Conservation (phyloP, 2,113 vertebrate species). For the Donacobius atricapilla region DNA sequence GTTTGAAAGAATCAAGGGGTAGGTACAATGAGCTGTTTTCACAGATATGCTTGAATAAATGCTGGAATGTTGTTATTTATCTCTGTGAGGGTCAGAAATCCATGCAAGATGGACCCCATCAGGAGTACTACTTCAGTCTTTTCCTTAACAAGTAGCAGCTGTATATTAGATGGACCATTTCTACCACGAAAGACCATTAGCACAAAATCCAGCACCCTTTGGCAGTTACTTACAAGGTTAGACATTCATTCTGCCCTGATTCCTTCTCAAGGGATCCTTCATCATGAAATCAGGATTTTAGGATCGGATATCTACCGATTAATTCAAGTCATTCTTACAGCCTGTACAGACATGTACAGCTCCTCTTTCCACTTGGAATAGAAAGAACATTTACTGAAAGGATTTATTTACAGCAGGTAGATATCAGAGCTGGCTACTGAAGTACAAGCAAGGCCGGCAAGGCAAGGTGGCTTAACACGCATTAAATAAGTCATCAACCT, state of each 20-base stretch:
- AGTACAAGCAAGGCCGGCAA: background rate
- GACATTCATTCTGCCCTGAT: background rate
- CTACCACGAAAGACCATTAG: rapidly evolving
- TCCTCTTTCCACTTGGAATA: background rate
- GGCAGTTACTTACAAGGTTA: background rate
- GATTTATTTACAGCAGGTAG: background rate
- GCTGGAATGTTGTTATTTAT: background rate
- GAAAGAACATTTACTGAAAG: background rate
- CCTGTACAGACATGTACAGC: rapidly evolving
- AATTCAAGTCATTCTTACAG: background rate
- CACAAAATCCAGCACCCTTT: background rate
- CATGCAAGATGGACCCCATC: background rate
- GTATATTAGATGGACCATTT: background rate
- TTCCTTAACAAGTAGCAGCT: background rate
- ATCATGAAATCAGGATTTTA: background rate
- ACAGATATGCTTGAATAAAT: background rate
- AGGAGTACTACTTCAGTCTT: background rate
- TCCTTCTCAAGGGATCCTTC: background rate
- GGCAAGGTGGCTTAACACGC: background rate
- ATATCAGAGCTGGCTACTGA: background rate
- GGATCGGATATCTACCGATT: background rate
- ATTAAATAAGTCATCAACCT: background rate
- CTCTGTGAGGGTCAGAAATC: background rate
- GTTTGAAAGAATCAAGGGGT: background rate
- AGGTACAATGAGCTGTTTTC: background rate